These are phyloP conservation scores for Trissolcus japonicus DNA, from an alignment of 2,888 invertebrate species.

Conservation along the genomic window DNA sequence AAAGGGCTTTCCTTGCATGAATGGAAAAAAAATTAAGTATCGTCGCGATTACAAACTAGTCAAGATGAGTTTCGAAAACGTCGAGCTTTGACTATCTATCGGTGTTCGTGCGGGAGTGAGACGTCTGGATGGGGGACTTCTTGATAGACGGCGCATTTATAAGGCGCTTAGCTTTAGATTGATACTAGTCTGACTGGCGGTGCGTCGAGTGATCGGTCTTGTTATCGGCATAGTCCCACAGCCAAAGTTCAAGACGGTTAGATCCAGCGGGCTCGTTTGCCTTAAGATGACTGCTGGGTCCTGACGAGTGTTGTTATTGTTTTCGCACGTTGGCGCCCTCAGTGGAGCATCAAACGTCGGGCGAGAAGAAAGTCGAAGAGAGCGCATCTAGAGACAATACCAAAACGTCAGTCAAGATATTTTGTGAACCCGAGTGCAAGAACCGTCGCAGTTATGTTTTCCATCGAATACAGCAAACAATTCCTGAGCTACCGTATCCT, in stretches of 20 bases:
- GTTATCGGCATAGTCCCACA: not conserved
- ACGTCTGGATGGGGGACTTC: slow-evolving; percentile 40
- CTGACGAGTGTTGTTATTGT: not conserved
- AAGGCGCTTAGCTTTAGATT: slow-evolving; percentile 57
- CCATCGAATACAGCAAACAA: slow-evolving; percentile 76
- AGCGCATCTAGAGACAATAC: not conserved
- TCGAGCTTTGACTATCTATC: not conserved
- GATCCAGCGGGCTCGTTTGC: not conserved
- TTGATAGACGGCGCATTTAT: slow-evolving; percentile 66
- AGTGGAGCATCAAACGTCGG: not conserved
- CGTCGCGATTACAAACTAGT: not conserved
- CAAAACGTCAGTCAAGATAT: slow-evolving; percentile 9
- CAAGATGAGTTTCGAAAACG: not conserved
- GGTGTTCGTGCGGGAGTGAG: slow-evolving; percentile 26
- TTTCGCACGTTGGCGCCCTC: slow-evolving; percentile 20
- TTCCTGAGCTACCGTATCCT: slow-evolving; percentile 76
- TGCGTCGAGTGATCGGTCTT: slow-evolving; percentile 18
- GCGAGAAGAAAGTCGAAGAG: not conserved
- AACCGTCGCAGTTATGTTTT: slow-evolving; percentile 73
- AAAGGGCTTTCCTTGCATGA: too few relatives aligned
- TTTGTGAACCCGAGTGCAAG: slow-evolving; percentile 4
- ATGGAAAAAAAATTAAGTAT: too few relatives aligned
- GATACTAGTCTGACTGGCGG: slow-evolving; percentile 60
- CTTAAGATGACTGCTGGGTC: slow-evolving; percentile 31
- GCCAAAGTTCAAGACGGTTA: not conserved